A percentile compares a stretch with the other conserved stretches of the same genome.
These are phyloP conservation scores for Bedellia somnulentella DNA, from an alignment of 2,888 invertebrate genomes.

Conservation along the genomic window DNA sequence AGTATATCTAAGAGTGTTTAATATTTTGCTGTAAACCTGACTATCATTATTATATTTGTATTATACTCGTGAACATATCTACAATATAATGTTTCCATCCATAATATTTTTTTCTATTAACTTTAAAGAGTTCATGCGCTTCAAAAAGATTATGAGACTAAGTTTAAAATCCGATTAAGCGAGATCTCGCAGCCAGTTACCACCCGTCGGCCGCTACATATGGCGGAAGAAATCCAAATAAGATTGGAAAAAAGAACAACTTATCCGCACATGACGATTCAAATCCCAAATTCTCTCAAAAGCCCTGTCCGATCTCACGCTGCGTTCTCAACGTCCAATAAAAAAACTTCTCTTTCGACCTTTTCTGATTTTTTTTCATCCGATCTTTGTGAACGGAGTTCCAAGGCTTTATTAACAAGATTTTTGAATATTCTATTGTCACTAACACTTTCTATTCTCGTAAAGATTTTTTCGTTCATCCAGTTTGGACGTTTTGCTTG, in stretches of 20 bases:
- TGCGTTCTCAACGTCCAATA: conserved; percentile 27
- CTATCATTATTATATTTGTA: no score
- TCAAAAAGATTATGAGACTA: no score
- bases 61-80: no score
- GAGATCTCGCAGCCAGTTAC: conserved; percentile 18
- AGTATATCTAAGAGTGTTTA: no score
- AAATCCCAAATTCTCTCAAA: conserved; percentile 52
- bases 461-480: conserved; percentile 29
- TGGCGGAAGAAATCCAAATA: conserved; percentile 23
- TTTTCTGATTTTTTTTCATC: conserved; percentile 31
- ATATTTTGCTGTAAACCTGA: no score
- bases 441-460: conserved; percentile 58
- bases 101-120: no score
- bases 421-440: conserved; percentile 56
- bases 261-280: conserved; percentile 34
- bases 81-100: no score
- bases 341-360: conserved; percentile 22
- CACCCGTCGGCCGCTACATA: conserved; percentile 20
- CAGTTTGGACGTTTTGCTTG: conserved; percentile 60
- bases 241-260: conserved; percentile 19
- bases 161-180: no score
- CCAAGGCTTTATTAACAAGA: conserved; percentile 61
- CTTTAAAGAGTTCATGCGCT: no score
- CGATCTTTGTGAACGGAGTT: conserved; percentile 25
- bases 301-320: conserved; percentile 47